Evolutionary conservation across 2,797 vertebrate genomes (phyloP), one percentile per base, ranked within the genome.

Genomic region (Cynopterus sphinx): DNA sequence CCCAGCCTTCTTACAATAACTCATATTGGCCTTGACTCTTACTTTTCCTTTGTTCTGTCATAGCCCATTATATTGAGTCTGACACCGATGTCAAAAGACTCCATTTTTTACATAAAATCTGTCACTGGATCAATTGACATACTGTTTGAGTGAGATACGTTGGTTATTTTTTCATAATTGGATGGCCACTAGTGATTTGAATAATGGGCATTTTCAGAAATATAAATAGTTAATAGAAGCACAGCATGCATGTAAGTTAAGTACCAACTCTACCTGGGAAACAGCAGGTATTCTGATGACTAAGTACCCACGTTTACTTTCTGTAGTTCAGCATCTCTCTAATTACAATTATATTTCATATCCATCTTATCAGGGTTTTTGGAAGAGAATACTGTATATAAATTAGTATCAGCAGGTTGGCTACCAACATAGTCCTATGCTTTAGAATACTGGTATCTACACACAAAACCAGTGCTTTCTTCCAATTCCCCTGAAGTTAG

Each of bases 281-380:
- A 96, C 98, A 98, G 98, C 97, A 96, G 98, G 98, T 96, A 97
- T 97, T 98, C 98, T 98, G 96, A 98, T 97, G 96, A 98, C 97
- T 98, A 98, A 97, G 97, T 97, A 95, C 93, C 92, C 79, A 96
- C 94, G 97, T 96, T 93, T 97, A 95, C 98, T 97, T 98, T 98
- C 96, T 97, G 94, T 93, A 97, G 96, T 97, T 98, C 98, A 98
- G 98, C 98, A 98, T 95, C 98, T 98, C 96, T 98, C 96, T 98
- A 98, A 98, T 98, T 98, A 97, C 97, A 98, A 98, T 98, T 98
- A 98, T 98, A 98, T 98, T 98, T 98, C 97, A 97, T 97, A 96
- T 97, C 97, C 91, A 91, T 98, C 97, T 98, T 98, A 92, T 98
- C 96, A 97, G 93, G 89, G 91, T 96, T 97, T 96, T 98, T 97